Conservation (phyloP, 2,797 vertebrate species). For the Gobio occitaniae region DNA sequence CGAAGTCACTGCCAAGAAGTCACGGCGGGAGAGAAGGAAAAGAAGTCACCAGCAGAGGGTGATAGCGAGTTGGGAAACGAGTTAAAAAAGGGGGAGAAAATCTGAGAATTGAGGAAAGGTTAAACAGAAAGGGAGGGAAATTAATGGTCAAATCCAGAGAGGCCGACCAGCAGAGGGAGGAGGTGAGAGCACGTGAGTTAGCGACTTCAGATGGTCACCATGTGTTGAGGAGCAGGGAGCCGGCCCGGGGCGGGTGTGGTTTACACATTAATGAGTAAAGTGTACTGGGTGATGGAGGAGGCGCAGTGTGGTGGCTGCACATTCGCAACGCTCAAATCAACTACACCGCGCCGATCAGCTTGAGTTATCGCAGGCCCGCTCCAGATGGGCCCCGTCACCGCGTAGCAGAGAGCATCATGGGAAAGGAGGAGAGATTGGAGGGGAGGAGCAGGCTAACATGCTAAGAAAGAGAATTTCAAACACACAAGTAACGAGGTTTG, state of each 20-base stretch:
- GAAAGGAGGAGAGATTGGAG: slow-evolving; percentile 29
- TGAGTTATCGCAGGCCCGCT: slow-evolving; percentile 40
- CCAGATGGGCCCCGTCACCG: slow-evolving; percentile 55
- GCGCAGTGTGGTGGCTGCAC: slow-evolving; percentile 55
- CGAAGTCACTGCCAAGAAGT: slow-evolving; percentile 16
- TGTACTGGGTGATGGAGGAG: slow-evolving; percentile 77
- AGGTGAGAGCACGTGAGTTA: slow-evolving; percentile 59
- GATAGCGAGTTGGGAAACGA: slow-evolving; percentile 3
- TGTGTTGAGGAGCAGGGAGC: slow-evolving; percentile 72
- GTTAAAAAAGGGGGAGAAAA: neutral
- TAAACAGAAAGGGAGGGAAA: slow-evolving; percentile 17
- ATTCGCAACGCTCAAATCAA: slow-evolving; percentile 57
- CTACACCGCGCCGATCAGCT: slow-evolving; percentile 50
- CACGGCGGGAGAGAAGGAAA: neutral
- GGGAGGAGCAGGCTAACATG: neutral
- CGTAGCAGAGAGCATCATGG: slow-evolving; percentile 44
- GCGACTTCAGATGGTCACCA: slow-evolving; percentile 80
- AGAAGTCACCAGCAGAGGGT: slow-evolving; percentile 13
- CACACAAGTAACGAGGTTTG: neutral
- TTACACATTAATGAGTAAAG: slow-evolving; percentile 81
- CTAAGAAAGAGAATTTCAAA: neutral
- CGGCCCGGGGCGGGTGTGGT: slow-evolving; percentile 79
- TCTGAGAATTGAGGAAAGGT: neutral
- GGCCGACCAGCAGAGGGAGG: slow-evolving; percentile 28
- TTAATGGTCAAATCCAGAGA: slow-evolving; percentile 21